A percentile compares a stretch with the other conserved stretches of the same genome.
These are phyloP conservation scores for Alviniconcha strummeri DNA, from an alignment of 2,888 invertebrate species.

Conservation along the genomic window DNA sequence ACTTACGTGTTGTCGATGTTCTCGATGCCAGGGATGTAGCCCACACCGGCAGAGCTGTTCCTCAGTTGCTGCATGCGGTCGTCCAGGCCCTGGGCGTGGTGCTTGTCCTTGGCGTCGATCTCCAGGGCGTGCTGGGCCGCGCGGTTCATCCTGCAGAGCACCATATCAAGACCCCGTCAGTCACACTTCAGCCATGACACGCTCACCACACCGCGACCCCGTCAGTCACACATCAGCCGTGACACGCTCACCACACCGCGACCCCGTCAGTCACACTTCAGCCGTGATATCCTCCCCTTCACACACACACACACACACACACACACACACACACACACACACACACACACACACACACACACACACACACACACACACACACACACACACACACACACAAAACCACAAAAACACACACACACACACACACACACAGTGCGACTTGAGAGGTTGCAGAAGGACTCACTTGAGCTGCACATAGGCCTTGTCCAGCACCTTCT, in stretches of 20 bases:
- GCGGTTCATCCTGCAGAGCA: slow-evolving; percentile 68
- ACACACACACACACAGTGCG: not conserved
- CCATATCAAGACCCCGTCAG: no score
- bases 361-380: slow-evolving; percentile 10
- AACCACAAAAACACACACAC: not conserved
- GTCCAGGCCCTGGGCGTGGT: slow-evolving; percentile 80
- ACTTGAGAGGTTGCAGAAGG: not conserved
- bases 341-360: slow-evolving; percentile 8
- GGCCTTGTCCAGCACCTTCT: slow-evolving; percentile 81
- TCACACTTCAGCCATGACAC: no score
- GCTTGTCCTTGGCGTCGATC: slow-evolving; percentile 91
- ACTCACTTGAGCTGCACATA: slow-evolving; percentile 75
- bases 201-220: no score
- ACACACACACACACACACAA: slow-evolving; percentile 7
- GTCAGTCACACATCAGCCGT: no score
- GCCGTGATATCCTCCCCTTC: not conserved
- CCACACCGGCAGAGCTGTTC: slow-evolving; percentile 69
- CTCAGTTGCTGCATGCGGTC: slow-evolving; percentile 72
- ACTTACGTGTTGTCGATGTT: slow-evolving; percentile 72
- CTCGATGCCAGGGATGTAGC: slow-evolving; percentile 72
- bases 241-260: not conserved
- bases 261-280: not conserved
- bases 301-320: not conserved
- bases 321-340: not conserved
- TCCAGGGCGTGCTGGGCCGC: slow-evolving; percentile 84